phyloP scores from a whole-genome alignment of 2,888 invertebrate species.

The Ernsta delagoae region DNA sequence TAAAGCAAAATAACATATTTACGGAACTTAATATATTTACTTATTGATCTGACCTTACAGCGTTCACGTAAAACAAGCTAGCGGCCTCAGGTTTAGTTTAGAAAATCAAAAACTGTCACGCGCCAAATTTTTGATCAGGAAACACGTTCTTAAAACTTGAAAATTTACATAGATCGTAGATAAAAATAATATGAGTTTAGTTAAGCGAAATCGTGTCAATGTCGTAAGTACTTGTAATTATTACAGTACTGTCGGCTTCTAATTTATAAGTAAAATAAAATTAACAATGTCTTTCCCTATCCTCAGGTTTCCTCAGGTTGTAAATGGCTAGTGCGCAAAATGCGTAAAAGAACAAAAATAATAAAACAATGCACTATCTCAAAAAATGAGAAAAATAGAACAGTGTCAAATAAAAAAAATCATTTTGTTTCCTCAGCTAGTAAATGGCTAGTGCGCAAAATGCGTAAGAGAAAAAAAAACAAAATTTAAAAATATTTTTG shows the following conservation, averaged over 20 bases:
- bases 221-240: neutral
- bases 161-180: constrained; percentile 28
- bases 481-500: no score
- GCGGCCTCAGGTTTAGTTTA: constrained; percentile 21
- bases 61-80: constrained; percentile 6
- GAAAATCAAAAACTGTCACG: constrained; percentile 20
- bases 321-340: no score
- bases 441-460: no score
- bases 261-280: no score
- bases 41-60: constrained; percentile 21
- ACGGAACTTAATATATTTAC: constrained; percentile 29
- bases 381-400: no score
- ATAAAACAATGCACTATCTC: no score
- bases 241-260: neutral
- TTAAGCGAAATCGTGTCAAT: constrained; percentile 3
- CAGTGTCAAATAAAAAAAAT: no score
- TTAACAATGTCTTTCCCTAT: no score
- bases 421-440: no score
- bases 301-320: no score
- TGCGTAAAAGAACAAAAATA: no score
- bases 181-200: neutral
- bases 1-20: constrained; percentile 30
- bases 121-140: constrained; percentile 29
- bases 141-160: constrained; percentile 17
- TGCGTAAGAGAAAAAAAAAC: no score